Conservation (phyloP, 1,140 invertebrate genomes). For the Lepidurus couesii region DNA sequence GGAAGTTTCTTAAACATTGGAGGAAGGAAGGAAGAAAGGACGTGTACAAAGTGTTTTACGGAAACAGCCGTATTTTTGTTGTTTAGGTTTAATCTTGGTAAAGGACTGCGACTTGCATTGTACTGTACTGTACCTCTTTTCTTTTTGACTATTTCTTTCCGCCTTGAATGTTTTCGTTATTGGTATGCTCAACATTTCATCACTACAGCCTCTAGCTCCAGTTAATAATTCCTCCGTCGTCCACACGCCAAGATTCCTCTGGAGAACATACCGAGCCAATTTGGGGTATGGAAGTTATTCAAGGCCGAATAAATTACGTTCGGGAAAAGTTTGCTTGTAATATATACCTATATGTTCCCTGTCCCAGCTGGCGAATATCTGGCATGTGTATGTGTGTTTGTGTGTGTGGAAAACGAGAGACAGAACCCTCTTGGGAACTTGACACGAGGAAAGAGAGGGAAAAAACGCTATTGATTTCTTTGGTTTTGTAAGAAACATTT, state of each 20-base stretch:
- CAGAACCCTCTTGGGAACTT: background rate
- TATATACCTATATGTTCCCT: background rate
- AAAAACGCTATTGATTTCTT: background rate
- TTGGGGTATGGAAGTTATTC: background rate
- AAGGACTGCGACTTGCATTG: background rate
- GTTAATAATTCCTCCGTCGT: background rate
- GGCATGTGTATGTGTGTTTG: background rate
- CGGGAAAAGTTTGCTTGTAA: background rate
- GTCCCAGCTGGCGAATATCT: conserved; percentile 7
- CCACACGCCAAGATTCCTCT: background rate
- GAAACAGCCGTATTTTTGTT: background rate
- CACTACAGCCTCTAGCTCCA: background rate
- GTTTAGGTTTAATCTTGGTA: background rate
- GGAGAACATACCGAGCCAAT: background rate
- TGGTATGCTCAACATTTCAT: background rate
- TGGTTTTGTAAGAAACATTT: background rate
- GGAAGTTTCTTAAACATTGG: background rate
- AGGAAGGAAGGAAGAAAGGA: background rate
- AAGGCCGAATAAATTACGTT: background rate
- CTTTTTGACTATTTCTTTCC: background rate
- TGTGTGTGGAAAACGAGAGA: background rate
- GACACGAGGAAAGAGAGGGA: background rate
- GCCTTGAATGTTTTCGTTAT: background rate
- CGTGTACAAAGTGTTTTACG: background rate
- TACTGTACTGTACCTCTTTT: background rate